These are phyloP conservation scores for Oedothorax gibbosus DNA, from an alignment of 1,140 invertebrate genomes.

Conservation along the genomic window DNA sequence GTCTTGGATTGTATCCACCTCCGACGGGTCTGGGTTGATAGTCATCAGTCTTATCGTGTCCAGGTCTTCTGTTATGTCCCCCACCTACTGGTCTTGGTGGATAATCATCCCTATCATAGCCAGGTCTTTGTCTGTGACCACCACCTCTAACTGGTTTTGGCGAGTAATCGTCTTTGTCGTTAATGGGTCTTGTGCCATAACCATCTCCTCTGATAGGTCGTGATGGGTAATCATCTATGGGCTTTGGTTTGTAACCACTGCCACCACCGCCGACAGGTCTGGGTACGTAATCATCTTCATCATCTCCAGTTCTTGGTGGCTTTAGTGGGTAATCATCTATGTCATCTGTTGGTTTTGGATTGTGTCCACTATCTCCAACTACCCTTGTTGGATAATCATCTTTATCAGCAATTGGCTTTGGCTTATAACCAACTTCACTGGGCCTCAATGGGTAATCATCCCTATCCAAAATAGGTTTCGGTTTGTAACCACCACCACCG, in stretches of 20 bases:
- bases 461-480: slow-evolving; percentile 5
- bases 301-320: slow-evolving; percentile 1
- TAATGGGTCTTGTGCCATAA: slow-evolving; percentile 1
- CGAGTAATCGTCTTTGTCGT: slow-evolving; percentile 1
- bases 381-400: background rate
- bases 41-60: background rate
- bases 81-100: background rate
- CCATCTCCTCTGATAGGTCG: background rate
- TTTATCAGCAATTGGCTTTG: slow-evolving; percentile 5
- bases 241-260: background rate
- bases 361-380: background rate
- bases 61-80: background rate
- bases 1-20: background rate
- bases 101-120: background rate
- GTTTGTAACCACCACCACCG: background rate
- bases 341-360: slow-evolving; percentile 9
- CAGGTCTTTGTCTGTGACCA: background rate
- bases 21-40: background rate
- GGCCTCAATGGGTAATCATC: background rate
- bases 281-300: slow-evolving; percentile 22
- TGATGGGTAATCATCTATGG: background rate
- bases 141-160: background rate
- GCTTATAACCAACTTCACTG: background rate
- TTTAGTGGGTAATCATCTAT: background rate
- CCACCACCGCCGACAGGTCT: slow-evolving; percentile 34